These are phyloP conservation scores for Carduelis carduelis DNA, from an alignment of 2,797 vertebrate species.

Conservation along the genomic window DNA sequence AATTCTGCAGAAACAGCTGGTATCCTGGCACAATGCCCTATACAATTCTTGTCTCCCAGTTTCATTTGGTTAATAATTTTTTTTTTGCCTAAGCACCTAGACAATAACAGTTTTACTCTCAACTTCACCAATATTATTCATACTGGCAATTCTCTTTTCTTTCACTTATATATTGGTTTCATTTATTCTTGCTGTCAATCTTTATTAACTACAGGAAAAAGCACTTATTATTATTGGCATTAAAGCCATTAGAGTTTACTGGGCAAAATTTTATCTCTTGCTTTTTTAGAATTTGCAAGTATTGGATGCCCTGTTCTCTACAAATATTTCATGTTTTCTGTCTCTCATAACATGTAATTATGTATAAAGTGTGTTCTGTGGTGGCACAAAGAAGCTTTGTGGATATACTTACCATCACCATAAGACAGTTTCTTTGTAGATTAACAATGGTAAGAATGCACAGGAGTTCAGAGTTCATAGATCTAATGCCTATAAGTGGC, in stretches of 20 bases:
- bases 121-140: neutral
- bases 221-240: neutral
- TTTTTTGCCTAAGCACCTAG: neutral
- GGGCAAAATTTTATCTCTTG: neutral
- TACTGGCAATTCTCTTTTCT: neutral
- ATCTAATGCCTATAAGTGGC: neutral
- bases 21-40: neutral
- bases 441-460: neutral
- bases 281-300: neutral
- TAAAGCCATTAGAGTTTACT: neutral
- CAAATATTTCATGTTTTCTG: neutral
- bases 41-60: neutral
- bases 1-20: neutral
- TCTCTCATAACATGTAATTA: neutral
- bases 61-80: neutral
- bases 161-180: neutral
- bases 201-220: neutral
- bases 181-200: neutral
- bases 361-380: neutral
- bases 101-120: neutral
- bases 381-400: neutral
- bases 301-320: neutral
- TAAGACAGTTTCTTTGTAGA: neutral
- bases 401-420: neutral
- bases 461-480: neutral